Conservation (phyloP, 2,888 invertebrate species). For the Patella caerulea region DNA sequence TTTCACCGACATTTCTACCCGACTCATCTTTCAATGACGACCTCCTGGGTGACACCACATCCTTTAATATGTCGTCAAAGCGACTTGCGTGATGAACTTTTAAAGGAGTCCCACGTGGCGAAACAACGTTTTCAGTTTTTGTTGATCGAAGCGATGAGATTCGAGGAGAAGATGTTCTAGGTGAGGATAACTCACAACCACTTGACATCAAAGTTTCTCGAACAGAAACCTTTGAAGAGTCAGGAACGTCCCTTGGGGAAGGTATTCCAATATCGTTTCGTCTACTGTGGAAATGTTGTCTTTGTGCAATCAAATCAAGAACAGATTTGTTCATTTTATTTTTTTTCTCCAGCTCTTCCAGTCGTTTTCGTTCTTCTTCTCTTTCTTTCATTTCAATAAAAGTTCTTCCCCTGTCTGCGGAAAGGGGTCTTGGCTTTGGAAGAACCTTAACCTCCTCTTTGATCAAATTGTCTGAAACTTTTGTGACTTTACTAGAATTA, state of each 20-base stretch:
- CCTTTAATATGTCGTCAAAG: not conserved
- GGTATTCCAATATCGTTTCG: not conserved
- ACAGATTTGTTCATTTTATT: slow-evolving; percentile 5
- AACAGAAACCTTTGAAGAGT: not conserved
- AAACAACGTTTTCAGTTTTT: not conserved
- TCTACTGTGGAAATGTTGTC: not conserved
- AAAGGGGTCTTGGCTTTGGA: not conserved
- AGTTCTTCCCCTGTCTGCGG: slow-evolving; percentile 9
- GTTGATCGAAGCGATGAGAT: not conserved
- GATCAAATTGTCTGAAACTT: not conserved
- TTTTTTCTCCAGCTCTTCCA: slow-evolving; percentile 13
- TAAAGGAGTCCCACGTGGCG: not conserved
- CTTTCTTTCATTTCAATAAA: slow-evolving; percentile 1
- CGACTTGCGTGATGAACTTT: not conserved
- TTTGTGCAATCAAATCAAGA: not conserved
- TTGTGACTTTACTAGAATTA: not conserved
- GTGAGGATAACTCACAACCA: not conserved
- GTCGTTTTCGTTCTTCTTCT: slow-evolving; percentile 22
- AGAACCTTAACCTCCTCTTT: not conserved
- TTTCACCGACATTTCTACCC: not conserved
- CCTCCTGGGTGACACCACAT: not conserved
- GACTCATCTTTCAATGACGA: not conserved
- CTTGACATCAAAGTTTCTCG: not conserved
- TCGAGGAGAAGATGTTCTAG: not conserved
- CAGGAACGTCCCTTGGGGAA: not conserved